phyloP scores from a whole-genome alignment of 2,888 invertebrate species.

The Sphaeridia pumilis region DNA sequence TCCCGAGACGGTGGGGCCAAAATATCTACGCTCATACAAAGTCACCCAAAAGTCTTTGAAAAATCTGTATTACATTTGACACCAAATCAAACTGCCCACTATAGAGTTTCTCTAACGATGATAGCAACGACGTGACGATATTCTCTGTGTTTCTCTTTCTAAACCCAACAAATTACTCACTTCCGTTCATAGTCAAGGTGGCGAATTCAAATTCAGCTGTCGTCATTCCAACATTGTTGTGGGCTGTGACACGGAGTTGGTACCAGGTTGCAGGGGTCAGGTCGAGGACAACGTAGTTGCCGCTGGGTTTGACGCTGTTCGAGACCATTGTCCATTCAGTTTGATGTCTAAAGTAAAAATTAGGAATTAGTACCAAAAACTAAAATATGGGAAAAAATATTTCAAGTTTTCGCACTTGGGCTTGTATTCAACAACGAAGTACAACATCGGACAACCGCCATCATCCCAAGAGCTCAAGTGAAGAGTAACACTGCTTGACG shows the following conservation, averaged over 20 bases:
- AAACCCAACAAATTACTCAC: conserved; percentile 47
- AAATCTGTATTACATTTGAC: neutral
- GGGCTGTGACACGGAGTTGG: conserved; percentile 76
- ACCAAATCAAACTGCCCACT: neutral
- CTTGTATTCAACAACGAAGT: conserved; percentile 89
- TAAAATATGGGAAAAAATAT: neutral
- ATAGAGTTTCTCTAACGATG: neutral
- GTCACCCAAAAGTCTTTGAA: neutral
- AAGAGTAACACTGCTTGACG: conserved; percentile 82
- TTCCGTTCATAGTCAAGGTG: conserved; percentile 84
- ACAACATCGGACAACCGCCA: conserved; percentile 88
- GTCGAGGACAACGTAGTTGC: conserved; percentile 74
- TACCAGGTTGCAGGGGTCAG: conserved; percentile 91
- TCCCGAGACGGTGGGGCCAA: conserved; percentile 32
- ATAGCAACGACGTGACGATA: conserved; percentile 13
- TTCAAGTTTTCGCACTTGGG: conserved; percentile 54
- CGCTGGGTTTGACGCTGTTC: conserved; percentile 80
- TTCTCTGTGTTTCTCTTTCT: neutral
- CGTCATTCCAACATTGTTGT: conserved; percentile 86
- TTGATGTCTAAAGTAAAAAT: conserved; percentile 44
- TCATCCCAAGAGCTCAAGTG: conserved; percentile 83
- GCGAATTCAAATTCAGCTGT: conserved; percentile 93
- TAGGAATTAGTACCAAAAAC: neutral
- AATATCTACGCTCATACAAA: conserved; percentile 25
- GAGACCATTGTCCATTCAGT: conserved; percentile 89